phyloP scores from a whole-genome alignment of 2,888 invertebrate genomes.

The Charanyca ferruginea region DNA sequence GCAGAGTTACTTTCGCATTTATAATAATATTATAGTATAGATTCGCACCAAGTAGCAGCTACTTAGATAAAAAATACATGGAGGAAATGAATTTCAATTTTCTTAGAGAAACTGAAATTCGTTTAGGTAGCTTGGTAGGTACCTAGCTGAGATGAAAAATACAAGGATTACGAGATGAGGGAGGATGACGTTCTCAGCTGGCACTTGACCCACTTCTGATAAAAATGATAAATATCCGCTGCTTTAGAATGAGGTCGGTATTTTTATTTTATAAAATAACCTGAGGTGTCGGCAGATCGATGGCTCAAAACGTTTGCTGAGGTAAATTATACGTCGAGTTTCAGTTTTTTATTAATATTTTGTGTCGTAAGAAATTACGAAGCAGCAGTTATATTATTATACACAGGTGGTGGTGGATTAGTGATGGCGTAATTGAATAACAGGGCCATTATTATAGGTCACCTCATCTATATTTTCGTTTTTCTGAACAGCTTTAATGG shows the following conservation, averaged over 20 bases:
- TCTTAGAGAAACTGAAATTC: constrained; percentile 24
- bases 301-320: constrained; percentile 4
- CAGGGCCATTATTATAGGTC: neutral
- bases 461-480: neutral
- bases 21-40: too few relatives aligned
- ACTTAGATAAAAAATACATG: neutral
- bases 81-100: constrained; percentile 27
- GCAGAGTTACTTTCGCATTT: too few relatives aligned
- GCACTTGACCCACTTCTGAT: constrained; percentile 59
- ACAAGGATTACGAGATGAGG: constrained; percentile 48
- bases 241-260: constrained; percentile 28
- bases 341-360: constrained; percentile 6
- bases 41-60: neutral
- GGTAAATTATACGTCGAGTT: constrained; percentile 5
- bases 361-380: neutral
- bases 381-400: neutral
- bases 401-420: neutral
- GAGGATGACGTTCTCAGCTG: constrained; percentile 33
- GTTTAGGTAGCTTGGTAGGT: constrained; percentile 18
- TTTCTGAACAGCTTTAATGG: neutral
- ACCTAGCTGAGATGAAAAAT: constrained; percentile 44
- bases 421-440: neutral
- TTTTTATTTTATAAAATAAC: constrained; percentile 50
- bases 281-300: constrained; percentile 29
- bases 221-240: constrained; percentile 53